Evolutionary conservation across 2,113 vertebrate genomes (phyloP).

Genomic region (Oryzias melastigma): DNA sequence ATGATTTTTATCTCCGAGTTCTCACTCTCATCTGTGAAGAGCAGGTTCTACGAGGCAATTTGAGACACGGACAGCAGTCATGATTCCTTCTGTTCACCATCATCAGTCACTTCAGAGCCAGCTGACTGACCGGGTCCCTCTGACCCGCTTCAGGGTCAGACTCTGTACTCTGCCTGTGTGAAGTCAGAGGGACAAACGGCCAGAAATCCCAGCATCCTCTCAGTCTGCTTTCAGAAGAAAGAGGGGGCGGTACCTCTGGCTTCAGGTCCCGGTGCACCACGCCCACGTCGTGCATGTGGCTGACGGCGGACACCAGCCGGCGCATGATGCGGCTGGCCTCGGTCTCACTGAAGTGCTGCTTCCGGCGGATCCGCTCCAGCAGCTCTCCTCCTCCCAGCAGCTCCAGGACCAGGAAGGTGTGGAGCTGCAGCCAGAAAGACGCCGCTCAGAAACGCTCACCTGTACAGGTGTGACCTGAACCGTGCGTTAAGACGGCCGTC

Average conservation of each 20-base stretch:
- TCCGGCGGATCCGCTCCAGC: conserved; percentile 92
- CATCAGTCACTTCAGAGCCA: conserved; percentile 29
- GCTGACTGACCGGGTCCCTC: conserved; percentile 38
- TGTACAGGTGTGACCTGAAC: too few species aligned
- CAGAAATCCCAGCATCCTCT: conserved; percentile 29
- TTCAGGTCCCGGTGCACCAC: conserved; percentile 96
- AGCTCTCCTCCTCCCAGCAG: conserved; percentile 92
- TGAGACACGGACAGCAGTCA: conserved; percentile 48
- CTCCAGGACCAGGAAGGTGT: conserved; percentile 94
- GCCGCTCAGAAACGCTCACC: not conserved
- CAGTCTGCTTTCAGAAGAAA: conserved; percentile 12
- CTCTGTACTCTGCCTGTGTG: conserved; percentile 38
- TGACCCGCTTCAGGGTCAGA: conserved; percentile 45
- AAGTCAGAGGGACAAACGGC: conserved; percentile 28
- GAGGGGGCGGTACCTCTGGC: conserved; percentile 83
- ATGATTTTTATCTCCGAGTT: conserved; percentile 97
- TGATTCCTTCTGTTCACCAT: conserved; percentile 24
- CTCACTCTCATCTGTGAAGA: conserved; percentile 95
- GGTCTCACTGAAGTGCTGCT: conserved; percentile 94
- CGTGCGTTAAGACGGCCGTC: too few species aligned
- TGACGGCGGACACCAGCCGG: conserved; percentile 92
- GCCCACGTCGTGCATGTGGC: conserved; percentile 98
- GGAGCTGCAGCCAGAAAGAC: conserved; percentile 79
- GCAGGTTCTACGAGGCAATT: conserved; percentile 84
- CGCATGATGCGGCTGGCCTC: conserved; percentile 97